Evolutionary conservation across 2,113 vertebrate species (phyloP).

Genomic region (Trematomus loennbergii): DNA sequence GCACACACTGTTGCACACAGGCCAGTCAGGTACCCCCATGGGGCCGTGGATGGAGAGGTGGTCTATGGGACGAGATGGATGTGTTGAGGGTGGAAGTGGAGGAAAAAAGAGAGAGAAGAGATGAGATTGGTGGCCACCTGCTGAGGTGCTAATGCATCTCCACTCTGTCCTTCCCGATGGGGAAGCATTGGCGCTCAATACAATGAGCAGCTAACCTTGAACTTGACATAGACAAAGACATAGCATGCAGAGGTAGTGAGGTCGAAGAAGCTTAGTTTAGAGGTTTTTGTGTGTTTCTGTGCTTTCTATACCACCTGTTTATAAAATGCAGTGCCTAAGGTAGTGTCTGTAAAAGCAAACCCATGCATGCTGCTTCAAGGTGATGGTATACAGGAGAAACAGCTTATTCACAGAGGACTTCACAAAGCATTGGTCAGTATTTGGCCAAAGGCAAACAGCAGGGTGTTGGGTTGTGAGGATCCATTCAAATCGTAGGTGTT

Average conservation of each 20-base stretch:
- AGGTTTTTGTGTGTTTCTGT: neutral
- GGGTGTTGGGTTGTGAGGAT: slow-evolving; percentile 24
- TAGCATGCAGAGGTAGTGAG: slow-evolving; percentile 31
- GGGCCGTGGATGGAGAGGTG: slow-evolving; percentile 35
- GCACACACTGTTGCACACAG: slow-evolving; percentile 48
- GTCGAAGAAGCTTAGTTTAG: slow-evolving; percentile 8
- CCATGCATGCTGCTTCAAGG: neutral
- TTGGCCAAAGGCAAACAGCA: slow-evolving; percentile 40
- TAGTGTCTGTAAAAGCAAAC: slow-evolving; percentile 5
- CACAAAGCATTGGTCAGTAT: slow-evolving; percentile 40
- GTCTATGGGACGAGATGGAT: slow-evolving; percentile 34
- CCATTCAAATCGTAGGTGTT: neutral
- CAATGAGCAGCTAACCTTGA: slow-evolving; percentile 83
- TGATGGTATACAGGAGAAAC: neutral
- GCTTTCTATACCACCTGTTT: slow-evolving; percentile 20
- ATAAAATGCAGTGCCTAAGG: neutral
- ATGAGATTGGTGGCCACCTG: slow-evolving; percentile 75
- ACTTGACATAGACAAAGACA: slow-evolving; percentile 59
- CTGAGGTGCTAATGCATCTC: slow-evolving; percentile 84
- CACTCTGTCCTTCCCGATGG: slow-evolving; percentile 53
- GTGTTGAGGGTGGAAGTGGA: slow-evolving; percentile 28
- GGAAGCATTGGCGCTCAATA: slow-evolving; percentile 75
- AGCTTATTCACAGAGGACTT: slow-evolving; percentile 2
- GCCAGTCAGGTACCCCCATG: slow-evolving; percentile 40
- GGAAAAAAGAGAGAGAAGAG: slow-evolving; percentile 45